Conservation (phyloP, 2,888 invertebrate genomes). For the Orchesellides sinensis region DNA sequence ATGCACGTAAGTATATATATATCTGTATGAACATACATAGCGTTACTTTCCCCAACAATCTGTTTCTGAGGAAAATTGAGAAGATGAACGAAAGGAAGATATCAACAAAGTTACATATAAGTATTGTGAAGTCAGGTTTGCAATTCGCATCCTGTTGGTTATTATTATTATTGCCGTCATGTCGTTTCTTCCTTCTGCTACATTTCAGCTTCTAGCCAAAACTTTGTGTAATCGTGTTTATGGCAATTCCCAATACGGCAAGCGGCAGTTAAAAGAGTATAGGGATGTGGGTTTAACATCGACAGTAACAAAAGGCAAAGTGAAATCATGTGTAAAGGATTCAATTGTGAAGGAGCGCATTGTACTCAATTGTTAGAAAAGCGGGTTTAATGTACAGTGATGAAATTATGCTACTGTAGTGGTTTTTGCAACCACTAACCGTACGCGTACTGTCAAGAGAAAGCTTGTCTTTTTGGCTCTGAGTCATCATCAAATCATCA, state of each 20-base stretch:
- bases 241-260: background rate
- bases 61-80: too few relatives aligned
- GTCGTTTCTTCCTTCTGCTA: background rate
- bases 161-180: background rate
- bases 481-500: too few relatives aligned
- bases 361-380: background rate
- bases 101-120: too few relatives aligned
- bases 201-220: background rate
- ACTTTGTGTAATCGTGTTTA: background rate
- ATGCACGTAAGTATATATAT: background rate
- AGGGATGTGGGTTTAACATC: background rate
- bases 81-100: too few relatives aligned
- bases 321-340: slow-evolving; percentile 4
- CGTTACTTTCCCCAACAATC: too few relatives aligned
- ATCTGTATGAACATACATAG: background rate
- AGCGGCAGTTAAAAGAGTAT: background rate
- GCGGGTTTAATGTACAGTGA: too few relatives aligned
- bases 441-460: too few relatives aligned
- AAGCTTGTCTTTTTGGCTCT: too few relatives aligned
- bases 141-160: too few relatives aligned
- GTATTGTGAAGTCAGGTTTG: too few relatives aligned
- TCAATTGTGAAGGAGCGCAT: background rate
- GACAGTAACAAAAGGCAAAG: background rate
- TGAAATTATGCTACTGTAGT: too few relatives aligned
- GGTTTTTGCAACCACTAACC: too few relatives aligned